Percentiles rank a stretch among this genome's conserved stretches.
phyloP scores from a whole-genome alignment of 2,113 vertebrate species.

The Athene noctua region DNA sequence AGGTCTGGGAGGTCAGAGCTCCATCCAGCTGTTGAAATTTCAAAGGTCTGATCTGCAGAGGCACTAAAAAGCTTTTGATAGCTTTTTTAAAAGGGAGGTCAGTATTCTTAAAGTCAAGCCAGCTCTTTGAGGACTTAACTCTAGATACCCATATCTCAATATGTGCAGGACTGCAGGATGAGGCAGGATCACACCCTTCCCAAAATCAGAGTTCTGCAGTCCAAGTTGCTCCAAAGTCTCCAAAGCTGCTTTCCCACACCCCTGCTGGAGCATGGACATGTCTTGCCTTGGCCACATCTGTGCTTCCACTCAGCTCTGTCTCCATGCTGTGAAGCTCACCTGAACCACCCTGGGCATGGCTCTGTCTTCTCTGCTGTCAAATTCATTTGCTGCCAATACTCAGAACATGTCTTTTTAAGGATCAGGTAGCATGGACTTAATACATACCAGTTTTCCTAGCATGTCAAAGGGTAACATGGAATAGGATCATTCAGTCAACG shows the following conservation, averaged over 20 bases:
- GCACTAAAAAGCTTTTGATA: not conserved
- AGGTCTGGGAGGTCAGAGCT: not conserved
- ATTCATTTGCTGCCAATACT: not conserved
- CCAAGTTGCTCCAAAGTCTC: not conserved
- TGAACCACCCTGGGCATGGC: not conserved
- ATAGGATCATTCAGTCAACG: not conserved
- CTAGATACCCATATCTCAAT: not conserved
- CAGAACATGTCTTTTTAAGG: not conserved
- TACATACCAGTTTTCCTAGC: not conserved
- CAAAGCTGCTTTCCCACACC: not conserved
- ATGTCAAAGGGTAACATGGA: not conserved
- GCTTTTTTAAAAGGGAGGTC: not conserved
- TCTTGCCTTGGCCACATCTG: not conserved
- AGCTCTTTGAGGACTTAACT: not conserved
- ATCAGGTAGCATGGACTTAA: not conserved
- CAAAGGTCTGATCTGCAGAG: not conserved
- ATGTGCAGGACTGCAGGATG: not conserved
- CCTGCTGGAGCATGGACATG: accelerated
- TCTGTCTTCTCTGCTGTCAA: not conserved
- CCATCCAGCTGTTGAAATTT: not conserved
- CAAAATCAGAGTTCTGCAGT: not conserved
- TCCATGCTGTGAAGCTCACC: not conserved
- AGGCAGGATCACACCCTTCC: not conserved
- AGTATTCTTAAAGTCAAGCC: not conserved
- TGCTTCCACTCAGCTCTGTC: not conserved